Base-by-base conservation (phyloP, 2,113 vertebrate genomes). In the Ptilorrhoa leucosticta region DNA sequence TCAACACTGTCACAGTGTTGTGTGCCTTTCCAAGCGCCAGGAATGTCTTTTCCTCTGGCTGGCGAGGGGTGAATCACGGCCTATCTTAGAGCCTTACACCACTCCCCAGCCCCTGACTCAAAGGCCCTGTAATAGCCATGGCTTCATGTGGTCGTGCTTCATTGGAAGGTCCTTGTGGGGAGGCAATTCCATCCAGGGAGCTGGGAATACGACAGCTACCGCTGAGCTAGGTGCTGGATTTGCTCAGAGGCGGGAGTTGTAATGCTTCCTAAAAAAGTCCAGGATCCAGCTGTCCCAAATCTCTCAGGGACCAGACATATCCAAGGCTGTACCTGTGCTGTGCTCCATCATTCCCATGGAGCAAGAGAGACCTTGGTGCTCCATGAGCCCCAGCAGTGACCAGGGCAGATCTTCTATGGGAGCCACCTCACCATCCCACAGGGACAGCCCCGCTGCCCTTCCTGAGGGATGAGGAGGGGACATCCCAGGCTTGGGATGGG, bases 81-180 rank as follows among this genome's bases (percentile, higher is more conserved):
- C 65, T 94, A 90, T 94, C 69, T 96, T 93, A 39, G 80, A 83
- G 47, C 31, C 54, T 90, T 82, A 88, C 70, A 60, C 11, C 86
- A 76, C 66, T 40, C 22, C 92, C 60, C 61, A 86, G 60, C 24
- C 72, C 58, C 83, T 96, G 93, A 95, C 60, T 88, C 80, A 92
- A 91, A 70, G 50, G 3, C 23, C 53, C 30, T 37, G 76, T n/a
- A 94, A 96, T 87, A 95, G 90, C 75, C 92, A 70, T 35, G 75
- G 39, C n/a, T 95, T 81, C 75, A 31, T n/a, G 58, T 30, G 1
- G 0, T 19, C 23, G 2, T 3, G 45, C 30, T 92, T 54, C 82
- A 54, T 14, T 40, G 35, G 54, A 16, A 70, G 65, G 22, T 90
- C 85, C 86, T 84, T 96, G 73, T 91, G 33, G 68, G 89, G 72